phyloP scores from a whole-genome alignment of 2,113 vertebrate genomes.

The mouse (Mus musculus) region DNA sequence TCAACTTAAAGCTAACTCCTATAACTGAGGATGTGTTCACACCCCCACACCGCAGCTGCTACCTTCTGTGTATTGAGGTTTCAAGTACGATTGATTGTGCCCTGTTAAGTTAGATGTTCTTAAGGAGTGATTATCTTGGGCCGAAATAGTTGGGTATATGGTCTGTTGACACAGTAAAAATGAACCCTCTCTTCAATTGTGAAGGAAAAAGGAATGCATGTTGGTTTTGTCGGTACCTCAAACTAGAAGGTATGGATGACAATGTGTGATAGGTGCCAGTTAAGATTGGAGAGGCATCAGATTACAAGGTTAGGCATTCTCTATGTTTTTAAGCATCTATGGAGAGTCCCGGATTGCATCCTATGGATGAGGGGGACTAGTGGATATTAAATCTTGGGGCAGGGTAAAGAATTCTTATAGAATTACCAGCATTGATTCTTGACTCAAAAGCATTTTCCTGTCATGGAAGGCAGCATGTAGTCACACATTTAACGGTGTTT shows the following conservation, averaged over 20 bases:
- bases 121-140: not conserved
- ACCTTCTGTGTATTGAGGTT: not conserved
- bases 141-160: not conserved
- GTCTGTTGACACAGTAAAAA: not conserved
- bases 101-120: not conserved
- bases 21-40: not conserved
- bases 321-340: too few relatives aligned
- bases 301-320: not conserved
- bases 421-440: not conserved
- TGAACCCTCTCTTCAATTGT: not conserved
- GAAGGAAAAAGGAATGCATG: not conserved
- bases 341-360: not conserved
- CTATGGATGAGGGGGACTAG: not conserved
- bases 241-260: not conserved
- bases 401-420: not conserved
- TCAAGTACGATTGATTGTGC: accelerated
- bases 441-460: not conserved
- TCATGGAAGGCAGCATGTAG: not conserved
- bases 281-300: not conserved
- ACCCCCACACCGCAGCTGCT: not conserved
- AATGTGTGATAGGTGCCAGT: not conserved
- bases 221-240: not conserved
- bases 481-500: not conserved
- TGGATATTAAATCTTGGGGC: not conserved
- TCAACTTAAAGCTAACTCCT: not conserved